Percentiles rank a stretch among this genome's conserved stretches.
Evolutionary conservation across 2,113 vertebrate species (phyloP).

Genomic region (Heterochromis multidens): DNA sequence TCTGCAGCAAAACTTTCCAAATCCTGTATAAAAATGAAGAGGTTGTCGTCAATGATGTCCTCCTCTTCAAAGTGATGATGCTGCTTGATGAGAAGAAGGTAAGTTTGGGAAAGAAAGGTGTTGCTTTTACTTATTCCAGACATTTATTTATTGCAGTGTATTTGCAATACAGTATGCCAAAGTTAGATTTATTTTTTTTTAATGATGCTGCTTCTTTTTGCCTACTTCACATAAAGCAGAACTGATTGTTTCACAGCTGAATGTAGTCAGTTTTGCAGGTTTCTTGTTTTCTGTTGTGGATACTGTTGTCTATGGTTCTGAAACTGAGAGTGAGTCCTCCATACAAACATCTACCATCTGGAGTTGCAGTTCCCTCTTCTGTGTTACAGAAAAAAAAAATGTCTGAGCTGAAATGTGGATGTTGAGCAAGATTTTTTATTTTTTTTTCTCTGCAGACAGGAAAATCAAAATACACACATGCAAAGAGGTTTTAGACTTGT

Average conservation of each 20-base stretch:
- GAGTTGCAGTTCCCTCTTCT: neutral
- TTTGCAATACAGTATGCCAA: neutral
- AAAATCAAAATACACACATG: neutral
- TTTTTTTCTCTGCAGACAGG: neutral
- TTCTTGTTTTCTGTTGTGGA: neutral
- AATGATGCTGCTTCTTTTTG: too few species aligned
- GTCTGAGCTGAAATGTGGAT: neutral
- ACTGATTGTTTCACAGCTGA: neutral
- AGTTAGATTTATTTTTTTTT: too few species aligned
- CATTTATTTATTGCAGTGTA: neutral
- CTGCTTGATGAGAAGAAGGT: constrained; percentile 96
- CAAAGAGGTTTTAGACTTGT: neutral
- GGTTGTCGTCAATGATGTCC: constrained; percentile 91
- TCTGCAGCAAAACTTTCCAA: constrained; percentile 98
- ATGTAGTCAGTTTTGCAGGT: neutral
- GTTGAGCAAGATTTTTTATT: neutral
- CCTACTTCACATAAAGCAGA: neutral
- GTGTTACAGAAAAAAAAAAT: neutral
- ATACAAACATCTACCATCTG: neutral
- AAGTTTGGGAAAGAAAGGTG: neutral
- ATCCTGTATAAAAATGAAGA: constrained; percentile 99
- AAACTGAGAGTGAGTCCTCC: neutral
- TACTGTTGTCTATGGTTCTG: neutral
- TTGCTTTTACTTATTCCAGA: neutral
- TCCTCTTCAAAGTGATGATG: constrained; percentile 98